Percentiles rank a stretch among this genome's conserved stretches.
These are phyloP conservation scores for Pseudonaja textilis DNA, from an alignment of 2,113 vertebrate genomes.

Conservation along the genomic window DNA sequence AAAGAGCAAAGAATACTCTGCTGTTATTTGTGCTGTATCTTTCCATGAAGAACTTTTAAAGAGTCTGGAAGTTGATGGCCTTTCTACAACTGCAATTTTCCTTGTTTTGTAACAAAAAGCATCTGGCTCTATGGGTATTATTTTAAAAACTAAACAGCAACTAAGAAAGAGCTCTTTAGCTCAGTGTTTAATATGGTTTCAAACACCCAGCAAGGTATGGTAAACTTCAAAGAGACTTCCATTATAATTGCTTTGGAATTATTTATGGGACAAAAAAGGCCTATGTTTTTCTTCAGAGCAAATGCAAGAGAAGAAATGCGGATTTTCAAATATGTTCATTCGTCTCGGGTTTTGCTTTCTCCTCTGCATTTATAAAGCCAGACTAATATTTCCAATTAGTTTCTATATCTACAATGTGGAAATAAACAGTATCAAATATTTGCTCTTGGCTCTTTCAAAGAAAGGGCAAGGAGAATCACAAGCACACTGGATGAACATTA, in stretches of 20 bases:
- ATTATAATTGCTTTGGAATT: neutral
- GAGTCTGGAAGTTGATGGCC: neutral
- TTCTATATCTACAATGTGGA: slow-evolving; percentile 26
- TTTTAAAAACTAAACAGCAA: neutral
- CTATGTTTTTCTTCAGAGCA: neutral
- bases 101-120: neutral
- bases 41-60: neutral
- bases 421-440: slow-evolving; percentile 13
- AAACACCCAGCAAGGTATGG: neutral
- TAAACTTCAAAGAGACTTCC: slow-evolving; percentile 26
- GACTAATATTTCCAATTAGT: neutral
- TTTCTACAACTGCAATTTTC: neutral
- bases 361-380: slow-evolving; percentile 15
- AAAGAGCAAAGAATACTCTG: neutral
- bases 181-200: neutral
- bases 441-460: slow-evolving; percentile 25
- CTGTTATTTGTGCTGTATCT: neutral
- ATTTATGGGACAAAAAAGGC: neutral
- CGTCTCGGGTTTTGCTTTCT: slow-evolving; percentile 15
- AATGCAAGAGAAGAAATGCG: neutral
- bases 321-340: slow-evolving; percentile 25
- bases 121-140: neutral
- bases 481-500: slow-evolving; percentile 21
- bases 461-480: neutral
- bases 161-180: neutral